Base-by-base conservation (phyloP, 2,888 invertebrate genomes). In the Acrocera orbiculus region DNA sequence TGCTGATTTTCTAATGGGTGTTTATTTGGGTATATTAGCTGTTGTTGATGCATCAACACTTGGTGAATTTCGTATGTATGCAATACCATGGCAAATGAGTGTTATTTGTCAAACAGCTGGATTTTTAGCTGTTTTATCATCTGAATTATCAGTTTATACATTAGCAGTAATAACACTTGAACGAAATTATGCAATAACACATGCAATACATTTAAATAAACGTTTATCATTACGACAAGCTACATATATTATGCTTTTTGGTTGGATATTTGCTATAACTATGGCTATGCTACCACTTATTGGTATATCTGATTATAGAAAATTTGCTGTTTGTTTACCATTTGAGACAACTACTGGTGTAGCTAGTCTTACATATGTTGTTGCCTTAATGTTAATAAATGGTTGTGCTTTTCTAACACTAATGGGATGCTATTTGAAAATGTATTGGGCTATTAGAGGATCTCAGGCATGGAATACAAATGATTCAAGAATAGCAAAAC, bases 381-480 rank as follows among this genome's bases (percentile, higher is more conserved):
- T 89, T 3, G 77, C 86, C 44, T 66, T 93, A 34, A 85, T 96
- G 68, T 67, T 81, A 40, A 75, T 92, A 52, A 96, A 95, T 59
- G 90, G 93, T 4, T 67, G 87, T 15, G 92, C 93, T 3, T 96
- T 96, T 61, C 65, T 89, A 20, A 89, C 92, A 37, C 71, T 96
- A 34, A 87, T 93, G 73, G 85, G 89, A 34, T 93, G 93, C 60
- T 95, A 95, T 57, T 66, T 90, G 39, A 90, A 90, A 62, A 93
- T 95, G 89, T 95, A 93, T 63, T 89, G 92, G 63, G 89, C 90
- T 35, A 92, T 95, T 45, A 71, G 92, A n/a, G 92, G 92, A 37
- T 90, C 90, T 46, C 82, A 87, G 56, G 90, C 90, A 0, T 93
- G 93, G 93, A 93, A 93, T 58, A 89, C 89, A 4, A 93, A 93